phyloP scores from a whole-genome alignment of 2,888 invertebrate species.

The Branchipolynoe longqiensis region DNA sequence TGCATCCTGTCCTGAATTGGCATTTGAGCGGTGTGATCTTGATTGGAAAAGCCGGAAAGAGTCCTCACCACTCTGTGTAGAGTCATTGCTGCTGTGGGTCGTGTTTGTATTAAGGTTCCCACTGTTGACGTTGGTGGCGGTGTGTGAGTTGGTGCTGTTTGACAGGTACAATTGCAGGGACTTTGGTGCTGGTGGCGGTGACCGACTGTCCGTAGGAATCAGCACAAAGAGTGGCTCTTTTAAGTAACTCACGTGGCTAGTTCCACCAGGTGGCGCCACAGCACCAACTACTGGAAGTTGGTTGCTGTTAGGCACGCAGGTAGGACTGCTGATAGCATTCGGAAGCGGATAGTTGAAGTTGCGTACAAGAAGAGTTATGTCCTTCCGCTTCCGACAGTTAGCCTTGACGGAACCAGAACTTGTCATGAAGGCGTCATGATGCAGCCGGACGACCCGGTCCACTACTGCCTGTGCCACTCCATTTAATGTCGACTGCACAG shows the following conservation, averaged over 20 bases:
- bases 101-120: conserved; percentile 59
- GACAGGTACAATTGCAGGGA: conserved; percentile 57
- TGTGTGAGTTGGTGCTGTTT: conserved; percentile 51
- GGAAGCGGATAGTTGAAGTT: conserved; percentile 92
- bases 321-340: conserved; percentile 83
- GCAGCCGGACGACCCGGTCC: conserved; percentile 91
- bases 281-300: background rate
- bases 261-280: background rate
- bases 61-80: conserved; percentile 78
- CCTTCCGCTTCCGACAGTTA: conserved; percentile 86
- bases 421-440: conserved; percentile 89
- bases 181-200: conserved; percentile 56
- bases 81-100: conserved; percentile 74
- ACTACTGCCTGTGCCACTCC: conserved; percentile 93
- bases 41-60: conserved; percentile 64
- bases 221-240: conserved; percentile 63
- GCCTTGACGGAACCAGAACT: conserved; percentile 70
- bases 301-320: conserved; percentile 63
- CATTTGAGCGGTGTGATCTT: conserved; percentile 68
- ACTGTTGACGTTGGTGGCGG: background rate
- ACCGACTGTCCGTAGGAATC: conserved; percentile 65
- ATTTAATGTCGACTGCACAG: conserved; percentile 89
- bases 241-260: too few species aligned
- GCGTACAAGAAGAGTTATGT: conserved; percentile 91
- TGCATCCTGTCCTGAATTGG: conserved; percentile 84